Conservation (phyloP, 2,888 invertebrate species). For the Brachypterus glaber region DNA sequence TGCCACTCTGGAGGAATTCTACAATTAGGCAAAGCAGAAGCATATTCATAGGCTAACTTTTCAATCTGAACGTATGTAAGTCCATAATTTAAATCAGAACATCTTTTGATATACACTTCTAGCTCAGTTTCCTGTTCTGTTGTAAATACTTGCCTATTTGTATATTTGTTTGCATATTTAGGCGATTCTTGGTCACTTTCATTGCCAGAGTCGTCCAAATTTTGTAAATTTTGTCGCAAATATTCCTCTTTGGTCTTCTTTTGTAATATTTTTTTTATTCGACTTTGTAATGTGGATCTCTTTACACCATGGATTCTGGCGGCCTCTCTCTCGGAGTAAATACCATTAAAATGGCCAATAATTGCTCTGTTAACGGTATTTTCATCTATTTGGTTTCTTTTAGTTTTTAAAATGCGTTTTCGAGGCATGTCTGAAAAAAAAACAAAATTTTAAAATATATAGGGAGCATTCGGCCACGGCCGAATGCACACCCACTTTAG, state of each 20-base stretch:
- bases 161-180: constrained; percentile 12
- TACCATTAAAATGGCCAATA: constrained; percentile 12
- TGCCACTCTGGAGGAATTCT: constrained; percentile 1
- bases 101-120: no score
- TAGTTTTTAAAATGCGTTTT: constrained; percentile 14
- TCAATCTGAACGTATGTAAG: constrained; percentile 6
- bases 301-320: constrained; percentile 11
- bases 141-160: constrained; percentile 10
- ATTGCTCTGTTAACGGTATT: constrained; percentile 6
- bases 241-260: constrained; percentile 12
- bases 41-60: constrained; percentile 7
- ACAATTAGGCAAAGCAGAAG: constrained; percentile 5
- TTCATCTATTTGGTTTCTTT: constrained; percentile 9
- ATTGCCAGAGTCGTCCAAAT: constrained; percentile 8
- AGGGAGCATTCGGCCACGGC: no score
- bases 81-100: constrained; percentile 8
- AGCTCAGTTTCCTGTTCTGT: constrained; percentile 7
- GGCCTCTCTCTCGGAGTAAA: constrained; percentile 11
- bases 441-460: no score
- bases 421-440: no score
- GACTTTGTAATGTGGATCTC: no score
- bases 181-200: constrained; percentile 8
- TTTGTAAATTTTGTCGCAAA: constrained; percentile 10
- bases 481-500: no score
- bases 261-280: no score